A percentile compares a stretch with the other conserved stretches of the same genome.
These are phyloP conservation scores for Microtus ochrogaster DNA, from an alignment of 2,113 vertebrate genomes.

Conservation along the genomic window DNA sequence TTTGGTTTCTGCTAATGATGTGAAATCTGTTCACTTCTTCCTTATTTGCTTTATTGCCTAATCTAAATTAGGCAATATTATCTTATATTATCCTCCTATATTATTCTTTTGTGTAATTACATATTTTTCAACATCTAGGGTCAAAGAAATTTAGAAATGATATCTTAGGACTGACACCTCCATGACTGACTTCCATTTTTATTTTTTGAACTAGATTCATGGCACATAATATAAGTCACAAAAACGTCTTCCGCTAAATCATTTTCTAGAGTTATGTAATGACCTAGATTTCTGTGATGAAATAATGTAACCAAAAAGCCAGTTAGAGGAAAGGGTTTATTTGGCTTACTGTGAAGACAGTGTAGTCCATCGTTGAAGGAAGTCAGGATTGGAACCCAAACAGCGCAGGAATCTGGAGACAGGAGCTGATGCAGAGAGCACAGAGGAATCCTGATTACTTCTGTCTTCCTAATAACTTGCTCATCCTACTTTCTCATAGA, in stretches of 20 bases:
- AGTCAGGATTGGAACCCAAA: not conserved
- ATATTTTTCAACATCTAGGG: not conserved
- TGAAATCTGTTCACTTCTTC: not conserved
- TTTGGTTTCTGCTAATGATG: not conserved
- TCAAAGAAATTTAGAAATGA: not conserved
- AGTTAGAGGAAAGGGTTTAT: not conserved
- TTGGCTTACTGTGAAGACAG: not conserved
- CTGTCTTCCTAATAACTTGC: not conserved
- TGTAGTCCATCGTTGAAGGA: not conserved
- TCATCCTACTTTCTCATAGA: not conserved
- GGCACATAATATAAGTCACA: not conserved
- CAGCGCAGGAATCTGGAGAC: rapidly evolving
- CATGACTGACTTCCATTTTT: not conserved
- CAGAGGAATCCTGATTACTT: not conserved
- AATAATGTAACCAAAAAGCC: not conserved
- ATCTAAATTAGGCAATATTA: not conserved
- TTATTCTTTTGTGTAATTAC: not conserved
- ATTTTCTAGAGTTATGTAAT: not conserved
- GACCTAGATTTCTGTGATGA: not conserved
- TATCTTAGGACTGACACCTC: not conserved
- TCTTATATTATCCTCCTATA: too few species aligned
- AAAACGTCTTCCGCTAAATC: not conserved
- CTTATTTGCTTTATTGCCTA: not conserved
- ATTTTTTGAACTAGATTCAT: not conserved
- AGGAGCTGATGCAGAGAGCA: not conserved